Evolutionary conservation across 2,113 vertebrate species (phyloP), one percentile per base, ranked within the genome.

Genomic region (Crocuta crocuta): DNA sequence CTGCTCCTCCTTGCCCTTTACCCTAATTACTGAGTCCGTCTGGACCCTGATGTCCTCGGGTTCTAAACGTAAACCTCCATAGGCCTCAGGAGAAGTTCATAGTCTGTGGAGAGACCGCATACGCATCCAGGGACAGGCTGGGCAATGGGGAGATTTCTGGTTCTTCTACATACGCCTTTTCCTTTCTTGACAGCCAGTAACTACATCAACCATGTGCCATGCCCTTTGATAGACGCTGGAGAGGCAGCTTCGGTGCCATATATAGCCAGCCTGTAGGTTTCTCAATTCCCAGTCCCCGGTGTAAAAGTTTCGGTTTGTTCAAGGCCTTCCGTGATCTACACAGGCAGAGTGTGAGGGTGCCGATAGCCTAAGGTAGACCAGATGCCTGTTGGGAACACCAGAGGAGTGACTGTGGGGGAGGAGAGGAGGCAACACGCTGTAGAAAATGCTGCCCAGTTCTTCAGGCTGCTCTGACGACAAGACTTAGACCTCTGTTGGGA

Each of bases 21-120:
- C 71, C 23, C 53, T 26, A 2, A 53, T 48, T 6, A 58, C 70
- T 63, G 61, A 33, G 13, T 48, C 2, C n/a, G 5, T 2, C n/a
- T 74, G 24, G 2, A 7, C 33, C 16, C 50, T 11, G 10, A 2
- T 55, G 1, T 3, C 1, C 39, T 76, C 7, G 0, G 5, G 1
- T 58, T 53, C 28, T 65, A 5, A 31, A 33, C 7, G 15, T 19
- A 48, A 45, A 55, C 12, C 23, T 79, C 28, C 0, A 0, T 2
- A 26, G 55, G 68, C 26, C 78, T 65, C 8, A 13, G 80, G 50
- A 24, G 15, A 50, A 73, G 26, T 31, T 53, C 35, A 5, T 53
- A 28, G 10, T 68, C 35, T 3, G 1, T 24, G 45, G 89, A 5
- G 80, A n/a, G 7, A 19, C 39, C 21, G 21, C 26, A 31, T 10